These are phyloP conservation scores for Pyrgus malvae DNA, from an alignment of 2,888 invertebrate species.

Conservation along the genomic window DNA sequence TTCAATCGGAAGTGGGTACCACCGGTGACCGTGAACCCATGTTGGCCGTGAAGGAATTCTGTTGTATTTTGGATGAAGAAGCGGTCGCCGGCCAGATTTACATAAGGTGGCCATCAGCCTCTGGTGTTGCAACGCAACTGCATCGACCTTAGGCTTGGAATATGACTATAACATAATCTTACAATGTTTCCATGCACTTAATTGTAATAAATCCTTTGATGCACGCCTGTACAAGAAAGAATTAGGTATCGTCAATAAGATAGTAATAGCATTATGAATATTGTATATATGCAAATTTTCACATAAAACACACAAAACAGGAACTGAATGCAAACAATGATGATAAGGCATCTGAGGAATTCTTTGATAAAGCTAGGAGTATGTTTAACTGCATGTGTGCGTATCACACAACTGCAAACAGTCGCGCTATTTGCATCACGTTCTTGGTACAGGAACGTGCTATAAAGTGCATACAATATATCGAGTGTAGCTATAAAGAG, in stretches of 20 bases:
- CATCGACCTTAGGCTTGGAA: too few species aligned
- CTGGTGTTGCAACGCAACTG: too few species aligned
- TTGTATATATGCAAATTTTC: constrained; percentile 3
- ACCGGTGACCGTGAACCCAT: too few species aligned
- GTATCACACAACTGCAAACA: background rate
- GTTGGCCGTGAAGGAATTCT: too few species aligned
- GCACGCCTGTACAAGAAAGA: too few species aligned
- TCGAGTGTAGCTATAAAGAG: background rate
- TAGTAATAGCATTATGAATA: background rate
- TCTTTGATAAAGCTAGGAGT: background rate
- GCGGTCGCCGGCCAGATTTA: too few species aligned
- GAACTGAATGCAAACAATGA: constrained; percentile 17
- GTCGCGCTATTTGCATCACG: background rate
- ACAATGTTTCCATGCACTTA: too few species aligned
- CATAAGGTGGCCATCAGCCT: too few species aligned
- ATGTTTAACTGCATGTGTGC: background rate
- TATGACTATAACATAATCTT: too few species aligned
- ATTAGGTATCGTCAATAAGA: background rate
- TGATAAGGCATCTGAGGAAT: constrained; percentile 7
- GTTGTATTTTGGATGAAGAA: too few species aligned
- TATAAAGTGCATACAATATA: constrained; percentile 3
- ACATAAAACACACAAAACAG: background rate
- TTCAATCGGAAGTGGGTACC: too few species aligned
- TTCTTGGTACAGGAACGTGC: background rate
- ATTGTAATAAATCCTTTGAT: too few species aligned